A percentile compares a stretch with the other conserved stretches of the same genome.
These are phyloP conservation scores for Dendroctonus ponderosae DNA, from an alignment of 1,140 invertebrate genomes.

Conservation along the genomic window DNA sequence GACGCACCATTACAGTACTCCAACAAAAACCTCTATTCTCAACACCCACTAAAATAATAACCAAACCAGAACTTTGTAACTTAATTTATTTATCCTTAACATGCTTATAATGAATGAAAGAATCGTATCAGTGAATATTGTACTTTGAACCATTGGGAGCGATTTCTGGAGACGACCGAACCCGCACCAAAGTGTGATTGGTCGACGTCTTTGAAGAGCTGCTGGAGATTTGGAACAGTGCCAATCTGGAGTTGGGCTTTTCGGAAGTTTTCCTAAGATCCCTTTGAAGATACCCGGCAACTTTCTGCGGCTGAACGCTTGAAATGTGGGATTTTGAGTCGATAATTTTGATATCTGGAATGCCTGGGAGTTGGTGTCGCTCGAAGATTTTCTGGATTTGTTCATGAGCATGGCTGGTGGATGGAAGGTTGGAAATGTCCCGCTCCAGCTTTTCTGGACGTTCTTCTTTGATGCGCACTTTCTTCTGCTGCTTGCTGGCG, in stretches of 20 bases:
- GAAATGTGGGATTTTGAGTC: background rate
- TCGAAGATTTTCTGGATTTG: constrained; percentile 42
- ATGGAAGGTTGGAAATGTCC: constrained; percentile 1
- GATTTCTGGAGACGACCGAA: constrained; percentile 34
- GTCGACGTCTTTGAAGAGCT: constrained; percentile 9
- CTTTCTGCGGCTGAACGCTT: constrained; percentile 8
- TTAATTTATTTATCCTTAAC: too few relatives aligned
- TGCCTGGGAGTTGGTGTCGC: constrained; percentile 31
- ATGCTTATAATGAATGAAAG: too few relatives aligned
- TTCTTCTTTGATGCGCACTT: constrained; percentile 31
- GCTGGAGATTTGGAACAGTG: constrained; percentile 36
- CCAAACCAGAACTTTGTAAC: too few relatives aligned
- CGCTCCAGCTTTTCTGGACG: constrained; percentile 26
- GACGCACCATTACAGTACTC: too few relatives aligned
- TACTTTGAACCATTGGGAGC: background rate
- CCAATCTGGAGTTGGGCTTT: constrained; percentile 29
- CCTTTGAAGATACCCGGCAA: constrained; percentile 1
- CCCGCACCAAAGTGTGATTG: constrained; percentile 18
- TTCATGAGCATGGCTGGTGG: constrained; percentile 9
- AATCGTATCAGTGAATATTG: too few relatives aligned
- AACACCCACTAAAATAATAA: too few relatives aligned
- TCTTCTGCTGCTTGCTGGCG: constrained; percentile 27
- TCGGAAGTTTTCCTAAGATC: constrained; percentile 23
- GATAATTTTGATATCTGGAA: constrained; percentile 36
- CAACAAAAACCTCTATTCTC: too few relatives aligned